Evolutionary conservation across 2,797 vertebrate genomes (phyloP).

Genomic region (Limosa lapponica): DNA sequence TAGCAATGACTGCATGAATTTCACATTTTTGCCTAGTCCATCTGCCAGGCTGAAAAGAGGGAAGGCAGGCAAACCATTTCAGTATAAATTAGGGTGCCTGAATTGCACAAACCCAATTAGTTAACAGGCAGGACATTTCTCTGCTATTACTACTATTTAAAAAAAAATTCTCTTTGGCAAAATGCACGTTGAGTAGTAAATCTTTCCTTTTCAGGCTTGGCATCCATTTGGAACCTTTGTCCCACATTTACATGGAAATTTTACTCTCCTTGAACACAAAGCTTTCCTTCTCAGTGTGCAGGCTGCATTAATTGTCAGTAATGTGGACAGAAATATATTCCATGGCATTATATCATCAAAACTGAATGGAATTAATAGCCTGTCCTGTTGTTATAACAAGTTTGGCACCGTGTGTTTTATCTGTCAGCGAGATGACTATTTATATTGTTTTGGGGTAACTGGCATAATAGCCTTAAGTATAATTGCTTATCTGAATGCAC

Average conservation of each 20-base stretch:
- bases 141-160: slow-evolving; percentile 47
- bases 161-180: neutral
- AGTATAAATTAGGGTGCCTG: slow-evolving; percentile 39
- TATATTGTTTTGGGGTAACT: slow-evolving; percentile 39
- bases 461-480: slow-evolving; percentile 37
- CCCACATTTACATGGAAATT: slow-evolving; percentile 72
- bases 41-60: slow-evolving; percentile 60
- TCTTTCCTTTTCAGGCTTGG: slow-evolving; percentile 61
- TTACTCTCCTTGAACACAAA: slow-evolving; percentile 56
- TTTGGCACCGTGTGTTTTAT: slow-evolving; percentile 57
- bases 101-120: slow-evolving; percentile 58
- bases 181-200: slow-evolving; percentile 40
- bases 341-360: slow-evolving; percentile 52
- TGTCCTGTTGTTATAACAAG: slow-evolving; percentile 46
- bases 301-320: slow-evolving; percentile 60
- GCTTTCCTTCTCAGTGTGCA: slow-evolving; percentile 50
- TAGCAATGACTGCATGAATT: slow-evolving; percentile 59
- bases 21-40: slow-evolving; percentile 68
- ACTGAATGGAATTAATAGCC: slow-evolving; percentile 53
- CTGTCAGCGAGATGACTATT: slow-evolving; percentile 44
- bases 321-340: slow-evolving; percentile 63
- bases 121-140: slow-evolving; percentile 54
- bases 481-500: slow-evolving; percentile 50
- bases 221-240: slow-evolving; percentile 63
- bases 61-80: slow-evolving; percentile 39